Evolutionary conservation across 2,113 vertebrate genomes (phyloP).

Genomic region (Pandion haliaetus): DNA sequence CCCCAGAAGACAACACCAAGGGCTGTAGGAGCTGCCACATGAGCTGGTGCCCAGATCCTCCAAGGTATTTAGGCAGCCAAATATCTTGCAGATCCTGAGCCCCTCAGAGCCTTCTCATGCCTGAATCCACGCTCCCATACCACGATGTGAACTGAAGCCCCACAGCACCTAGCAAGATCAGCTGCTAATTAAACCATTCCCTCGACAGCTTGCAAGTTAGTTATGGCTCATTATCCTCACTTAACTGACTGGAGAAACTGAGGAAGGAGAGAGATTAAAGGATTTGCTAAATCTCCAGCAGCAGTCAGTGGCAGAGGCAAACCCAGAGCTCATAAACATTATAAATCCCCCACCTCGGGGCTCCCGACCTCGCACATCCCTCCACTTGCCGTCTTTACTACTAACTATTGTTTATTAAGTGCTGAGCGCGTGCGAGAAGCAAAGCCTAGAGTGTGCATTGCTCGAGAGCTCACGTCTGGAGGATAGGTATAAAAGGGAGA

Average conservation of each 20-base stretch:
- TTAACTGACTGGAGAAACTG: conserved; percentile 64
- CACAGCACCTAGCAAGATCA: conserved; percentile 51
- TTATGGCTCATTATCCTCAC: conserved; percentile 65
- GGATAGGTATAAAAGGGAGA: neutral
- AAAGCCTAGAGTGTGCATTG: neutral
- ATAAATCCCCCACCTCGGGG: conserved; percentile 23
- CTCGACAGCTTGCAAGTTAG: conserved; percentile 56
- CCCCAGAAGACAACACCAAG: no score
- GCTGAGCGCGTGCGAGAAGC: neutral
- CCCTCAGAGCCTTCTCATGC: neutral
- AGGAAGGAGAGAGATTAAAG: conserved; percentile 66
- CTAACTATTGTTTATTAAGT: neutral
- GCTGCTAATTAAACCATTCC: conserved; percentile 51
- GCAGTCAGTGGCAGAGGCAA: conserved; percentile 38
- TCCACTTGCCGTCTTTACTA: neutral
- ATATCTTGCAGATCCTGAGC: conserved; percentile 27
- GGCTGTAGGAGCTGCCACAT: accelerated
- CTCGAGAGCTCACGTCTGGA: neutral
- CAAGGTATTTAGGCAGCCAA: neutral
- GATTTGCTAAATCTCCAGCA: conserved; percentile 47
- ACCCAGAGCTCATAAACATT: conserved; percentile 9
- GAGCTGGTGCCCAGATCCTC: neutral
- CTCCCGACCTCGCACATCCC: neutral
- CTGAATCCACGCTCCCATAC: neutral
- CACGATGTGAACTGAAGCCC: neutral